Base-by-base conservation (phyloP, 2,888 invertebrate species). In the Osmoderma eremita region DNA sequence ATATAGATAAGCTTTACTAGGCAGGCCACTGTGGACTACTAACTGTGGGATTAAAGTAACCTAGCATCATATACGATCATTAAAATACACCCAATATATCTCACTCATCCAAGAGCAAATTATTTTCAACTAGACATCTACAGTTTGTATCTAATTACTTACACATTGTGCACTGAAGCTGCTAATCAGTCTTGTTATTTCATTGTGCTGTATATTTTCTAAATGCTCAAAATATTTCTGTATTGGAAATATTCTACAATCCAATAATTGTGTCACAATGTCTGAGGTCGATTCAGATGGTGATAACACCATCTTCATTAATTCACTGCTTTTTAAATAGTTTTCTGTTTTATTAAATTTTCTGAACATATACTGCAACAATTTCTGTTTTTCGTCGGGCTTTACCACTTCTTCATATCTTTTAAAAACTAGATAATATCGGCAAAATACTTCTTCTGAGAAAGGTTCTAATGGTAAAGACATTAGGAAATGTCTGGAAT, bases 341-440 rank as follows among this genome's bases (percentile, higher is more conserved):
- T 74, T 73, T 3, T 72, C 65, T 0, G 68, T 71, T 66, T 72
- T 70, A 8, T 68, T 63, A 69, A 75, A 78, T 50, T 71, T 71
- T 54, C 70, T 70, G 24, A 72, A 74, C 68, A 78, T 66, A 18
- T 73, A 63, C 22, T 72, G 66, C 38, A 76, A 75, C 70, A 77
- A 74, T 30, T 63, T 61, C 41, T 68, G 41, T 24, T 71, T 68
- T 38, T 72, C 63, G 6, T 67, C 67, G 5, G 66, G 63, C 6
- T 65, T 61, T 4, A 64, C 64, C 18, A 72, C 65, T 17, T 67
- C 73, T 64, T 78, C 78, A 74, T 76, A 78, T 54, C 74, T 76
- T 67, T 77, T 73, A 67, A 75, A 77, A 8, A 76, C 50, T 30
- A 78, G 75, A 62, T 74, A 78, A 56, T 73, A 70, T 39, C 78